Evolutionary conservation across 1,140 invertebrate genomes (phyloP), one percentile per base, ranked within the genome.

Genomic region (Thaumetopoea pityocampa): DNA sequence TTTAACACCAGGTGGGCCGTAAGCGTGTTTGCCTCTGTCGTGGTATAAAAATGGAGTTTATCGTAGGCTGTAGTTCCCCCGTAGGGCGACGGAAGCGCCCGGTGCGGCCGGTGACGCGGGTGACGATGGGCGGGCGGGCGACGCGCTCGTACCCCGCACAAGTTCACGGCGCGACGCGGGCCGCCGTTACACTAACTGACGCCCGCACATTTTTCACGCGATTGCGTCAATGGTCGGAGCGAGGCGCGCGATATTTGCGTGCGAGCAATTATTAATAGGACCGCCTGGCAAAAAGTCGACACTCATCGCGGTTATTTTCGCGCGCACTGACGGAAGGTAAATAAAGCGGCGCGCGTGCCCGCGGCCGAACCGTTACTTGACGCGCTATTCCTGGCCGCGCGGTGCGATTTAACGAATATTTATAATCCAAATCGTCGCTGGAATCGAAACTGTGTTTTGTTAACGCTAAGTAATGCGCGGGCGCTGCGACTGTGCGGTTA

Each of bases 151-250:
- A 29, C 44, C 36, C 56, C 62, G 65, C 63, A 59, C 78, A 78
- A 76, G 72, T 82, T 82, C 78, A 79, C 49, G 74, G 73, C 54
- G 56, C 37, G n/a, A n/a, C n/a, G n/a, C n/a, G n/a, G n/a, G n/a
- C 66, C 65, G 65, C 29, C 52, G 44, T 67, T 70, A 67, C 59
- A 78, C 73, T 72, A 72, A 82, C 77, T 74, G 71, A 70, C 63
- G 62, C 52, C 55, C 59, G 62, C 67, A 67, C 65, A 80, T 78
- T 83, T 83, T 81, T 79, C 63, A 65, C 59, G 52, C 65, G 53
- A 78, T 81, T 83, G 65, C 79, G 79, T 83, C 79, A 83, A 73
- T 81, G 71, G 52, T 63, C 64, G 63, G n/a, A 63, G 55, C 59
- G 44, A 58, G 67, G 60, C 73, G 68, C 61, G 59, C 69, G 74